Percentiles rank a stretch among this genome's conserved stretches.
These are phyloP conservation scores for Phthorimaea operculella DNA, from an alignment of 1,140 invertebrate species.

Conservation along the genomic window DNA sequence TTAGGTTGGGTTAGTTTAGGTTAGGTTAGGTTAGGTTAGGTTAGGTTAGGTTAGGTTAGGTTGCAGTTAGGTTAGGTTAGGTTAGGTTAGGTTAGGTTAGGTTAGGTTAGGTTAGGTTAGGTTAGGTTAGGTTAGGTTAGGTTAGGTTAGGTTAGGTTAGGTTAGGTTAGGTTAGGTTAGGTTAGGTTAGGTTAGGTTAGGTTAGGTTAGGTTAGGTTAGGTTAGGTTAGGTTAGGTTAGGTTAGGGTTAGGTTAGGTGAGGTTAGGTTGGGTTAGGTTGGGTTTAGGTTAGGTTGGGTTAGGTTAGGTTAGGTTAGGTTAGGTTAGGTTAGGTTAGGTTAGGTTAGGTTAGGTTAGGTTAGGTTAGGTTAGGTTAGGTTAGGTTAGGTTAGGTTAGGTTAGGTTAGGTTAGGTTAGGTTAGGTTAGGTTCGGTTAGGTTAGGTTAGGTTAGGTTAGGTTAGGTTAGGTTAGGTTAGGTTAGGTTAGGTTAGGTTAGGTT, in stretches of 20 bases:
- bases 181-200: slow-evolving; percentile 23
- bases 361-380: slow-evolving; percentile 31
- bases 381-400: slow-evolving; percentile 33
- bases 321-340: slow-evolving; percentile 18
- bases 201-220: slow-evolving; percentile 23
- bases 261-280: slow-evolving; percentile 20
- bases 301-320: slow-evolving; percentile 22
- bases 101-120: slow-evolving; percentile 26
- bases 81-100: slow-evolving; percentile 31
- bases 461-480: slow-evolving; percentile 23
- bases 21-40: slow-evolving; percentile 27
- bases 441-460: slow-evolving; percentile 26
- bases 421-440: too few relatives aligned
- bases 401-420: slow-evolving; percentile 23
- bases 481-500: slow-evolving; percentile 22
- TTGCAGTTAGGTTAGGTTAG: slow-evolving; percentile 31
- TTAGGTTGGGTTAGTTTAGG: too few relatives aligned
- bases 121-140: slow-evolving; percentile 23
- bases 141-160: slow-evolving; percentile 18
- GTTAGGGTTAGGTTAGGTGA: too few relatives aligned
- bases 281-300: slow-evolving; percentile 22
- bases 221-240: slow-evolving; percentile 17
- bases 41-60: slow-evolving; percentile 26
- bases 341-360: slow-evolving; percentile 29
- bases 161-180: slow-evolving; percentile 19